Evolutionary conservation across 2,888 invertebrate genomes (phyloP), one percentile per base, ranked within the genome.

Genomic region (Andrena flavipes): DNA sequence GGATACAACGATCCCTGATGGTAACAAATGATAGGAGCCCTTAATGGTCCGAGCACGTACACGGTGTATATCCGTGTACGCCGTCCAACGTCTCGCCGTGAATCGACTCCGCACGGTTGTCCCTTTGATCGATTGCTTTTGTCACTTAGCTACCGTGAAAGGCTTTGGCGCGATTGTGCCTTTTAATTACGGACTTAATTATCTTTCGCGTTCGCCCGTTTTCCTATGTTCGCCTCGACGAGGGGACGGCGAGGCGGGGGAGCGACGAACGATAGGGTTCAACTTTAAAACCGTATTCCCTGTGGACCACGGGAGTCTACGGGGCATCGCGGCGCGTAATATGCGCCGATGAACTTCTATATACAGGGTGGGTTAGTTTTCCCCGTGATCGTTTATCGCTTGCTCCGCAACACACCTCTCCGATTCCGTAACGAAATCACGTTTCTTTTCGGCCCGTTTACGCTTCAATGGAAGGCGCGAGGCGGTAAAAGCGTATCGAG

Each of bases 61-160:
- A 82, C 78, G 73, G 51, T 74, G 77, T 76, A 76, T 77, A 65
- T 79, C 51, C 79, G 33, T 74, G 68, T 76, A 68, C 80, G 56
- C 56, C 56, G 77, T 75, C 62, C 78, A 83, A 77, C 75, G 82
- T 90, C 87, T 88, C 79, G 80, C 72, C 86, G 73, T 80, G 88
- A 89, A 83, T 84, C 85, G 87, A 84, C 83, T 86, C 86, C 75
- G 56, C 56, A 86, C 84, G 83, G 70, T 87, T 87, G 88, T 88
- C 90, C 89, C 89, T 92, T 92, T 93, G 93, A 94, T 93, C 91
- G 92, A 93, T 93, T 89, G 91, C 92, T 92, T 93, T 92, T 93
- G 92, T 93, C 92, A 92, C 92, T 93, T 91, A 91, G 90, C 87
- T 83, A 87, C 87, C 85, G 85, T 90, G 90, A 90, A 88, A 88